A percentile compares a stretch with the other conserved stretches of the same genome.
Evolutionary conservation across 2,797 vertebrate genomes (phyloP).

Genomic region (Chaunax sp.): DNA sequence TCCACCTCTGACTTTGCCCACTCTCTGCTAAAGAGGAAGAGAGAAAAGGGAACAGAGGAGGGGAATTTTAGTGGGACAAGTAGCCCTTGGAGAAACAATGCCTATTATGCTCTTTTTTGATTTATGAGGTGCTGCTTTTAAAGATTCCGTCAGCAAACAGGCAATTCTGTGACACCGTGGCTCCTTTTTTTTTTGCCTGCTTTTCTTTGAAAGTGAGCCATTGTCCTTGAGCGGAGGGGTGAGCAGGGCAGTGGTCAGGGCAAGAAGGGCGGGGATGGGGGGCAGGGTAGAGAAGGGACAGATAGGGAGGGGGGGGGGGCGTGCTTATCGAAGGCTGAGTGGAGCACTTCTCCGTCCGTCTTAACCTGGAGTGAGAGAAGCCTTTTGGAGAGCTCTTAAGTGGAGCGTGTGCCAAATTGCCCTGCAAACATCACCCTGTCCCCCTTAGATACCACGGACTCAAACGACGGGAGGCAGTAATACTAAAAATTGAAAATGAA

Average conservation of each 20-base stretch:
- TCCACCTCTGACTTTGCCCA: constrained; percentile 70
- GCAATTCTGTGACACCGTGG: constrained; percentile 76
- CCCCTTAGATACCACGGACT: constrained; percentile 47
- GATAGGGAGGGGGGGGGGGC: constrained; percentile 47
- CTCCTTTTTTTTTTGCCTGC: constrained; percentile 75
- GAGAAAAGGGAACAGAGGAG: constrained; percentile 48
- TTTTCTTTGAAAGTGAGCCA: constrained; percentile 79
- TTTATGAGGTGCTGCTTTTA: constrained; percentile 87
- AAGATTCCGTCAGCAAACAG: constrained; percentile 84
- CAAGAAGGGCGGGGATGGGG: constrained; percentile 56
- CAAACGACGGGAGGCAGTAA: neutral
- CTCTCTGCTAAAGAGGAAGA: constrained; percentile 50
- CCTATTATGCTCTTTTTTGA: constrained; percentile 84
- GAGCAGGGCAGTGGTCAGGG: constrained; percentile 75
- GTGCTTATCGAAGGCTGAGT: constrained; percentile 64
- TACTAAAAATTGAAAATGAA: neutral
- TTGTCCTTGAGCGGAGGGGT: constrained; percentile 74
- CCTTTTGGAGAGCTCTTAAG: constrained; percentile 77
- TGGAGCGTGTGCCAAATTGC: constrained; percentile 73
- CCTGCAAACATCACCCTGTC: constrained; percentile 52
- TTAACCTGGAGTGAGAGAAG: constrained; percentile 63
- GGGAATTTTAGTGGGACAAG: constrained; percentile 68
- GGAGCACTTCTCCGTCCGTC: constrained; percentile 71
- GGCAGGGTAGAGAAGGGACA: constrained; percentile 54
- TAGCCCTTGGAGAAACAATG: constrained; percentile 79